These are phyloP conservation scores for Anoplophora glabripennis DNA, from an alignment of 1,140 invertebrate genomes.

Conservation along the genomic window DNA sequence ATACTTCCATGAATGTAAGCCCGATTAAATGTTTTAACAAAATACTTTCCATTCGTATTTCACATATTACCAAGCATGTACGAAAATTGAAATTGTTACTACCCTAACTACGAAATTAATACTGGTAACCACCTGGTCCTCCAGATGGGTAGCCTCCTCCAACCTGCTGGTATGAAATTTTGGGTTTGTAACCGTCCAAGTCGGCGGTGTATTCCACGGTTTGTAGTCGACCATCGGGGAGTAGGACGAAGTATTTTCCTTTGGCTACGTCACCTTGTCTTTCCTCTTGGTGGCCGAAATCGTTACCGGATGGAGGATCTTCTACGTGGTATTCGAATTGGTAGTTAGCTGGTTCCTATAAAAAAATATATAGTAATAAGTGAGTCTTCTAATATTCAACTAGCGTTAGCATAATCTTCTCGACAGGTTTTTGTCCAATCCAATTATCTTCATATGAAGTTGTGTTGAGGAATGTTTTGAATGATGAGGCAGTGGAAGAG, in stretches of 20 bases:
- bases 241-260: slow-evolving; percentile 69
- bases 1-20: too few species aligned
- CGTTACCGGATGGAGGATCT: slow-evolving; percentile 65
- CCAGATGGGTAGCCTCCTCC: slow-evolving; percentile 43
- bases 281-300: slow-evolving; percentile 70
- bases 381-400: too few species aligned
- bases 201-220: slow-evolving; percentile 76
- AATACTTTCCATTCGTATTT: too few species aligned
- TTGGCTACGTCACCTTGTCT: slow-evolving; percentile 64
- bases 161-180: slow-evolving; percentile 67
- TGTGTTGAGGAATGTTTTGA: too few species aligned
- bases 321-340: slow-evolving; percentile 72
- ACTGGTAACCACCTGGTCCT: slow-evolving; percentile 11
- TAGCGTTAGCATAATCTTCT: too few species aligned
- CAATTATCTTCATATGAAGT: too few species aligned
- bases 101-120: neutral
- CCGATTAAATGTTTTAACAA: too few species aligned
- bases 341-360: slow-evolving; percentile 66
- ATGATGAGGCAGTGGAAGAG: too few species aligned
- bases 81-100: too few species aligned
- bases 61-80: too few species aligned
- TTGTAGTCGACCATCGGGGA: slow-evolving; percentile 75
- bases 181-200: slow-evolving; percentile 71
- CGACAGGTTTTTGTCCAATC: too few species aligned
- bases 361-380: neutral